Conservation (phyloP, 2,113 vertebrate genomes). For the Anarhynchus alexandrinus region DNA sequence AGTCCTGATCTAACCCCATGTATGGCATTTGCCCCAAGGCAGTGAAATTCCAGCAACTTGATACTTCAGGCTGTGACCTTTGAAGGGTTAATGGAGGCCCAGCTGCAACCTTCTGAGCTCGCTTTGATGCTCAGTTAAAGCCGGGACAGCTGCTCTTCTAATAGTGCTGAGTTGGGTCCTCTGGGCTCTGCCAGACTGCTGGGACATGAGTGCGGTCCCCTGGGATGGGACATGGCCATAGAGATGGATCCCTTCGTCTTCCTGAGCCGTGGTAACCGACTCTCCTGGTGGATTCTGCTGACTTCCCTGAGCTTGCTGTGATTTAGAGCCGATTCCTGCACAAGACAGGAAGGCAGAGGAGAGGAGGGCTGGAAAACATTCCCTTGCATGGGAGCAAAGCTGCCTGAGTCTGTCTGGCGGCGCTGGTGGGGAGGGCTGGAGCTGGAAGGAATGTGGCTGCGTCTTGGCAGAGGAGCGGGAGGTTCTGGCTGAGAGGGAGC, state of each 20-base stretch:
- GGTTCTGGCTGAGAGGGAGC: slow-evolving; percentile 76
- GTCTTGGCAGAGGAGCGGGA: neutral
- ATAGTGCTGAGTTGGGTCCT: neutral
- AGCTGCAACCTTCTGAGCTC: neutral
- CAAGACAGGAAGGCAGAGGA: neutral
- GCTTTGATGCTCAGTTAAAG: neutral
- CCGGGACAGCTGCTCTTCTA: neutral
- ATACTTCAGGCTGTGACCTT: neutral
- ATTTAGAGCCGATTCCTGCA: neutral
- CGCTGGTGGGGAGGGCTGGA: neutral
- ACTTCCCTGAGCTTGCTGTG: neutral
- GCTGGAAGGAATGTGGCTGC: neutral
- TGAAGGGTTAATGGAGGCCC: slow-evolving; percentile 9
- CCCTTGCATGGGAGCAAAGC: neutral
- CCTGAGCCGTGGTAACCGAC: rapidly evolving
- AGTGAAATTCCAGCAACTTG: slow-evolving; percentile 34
- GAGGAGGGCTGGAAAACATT: neutral
- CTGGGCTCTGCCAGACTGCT: neutral
- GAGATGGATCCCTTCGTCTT: neutral
- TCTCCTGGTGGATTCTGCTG: neutral
- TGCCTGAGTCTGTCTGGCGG: rapidly evolving
- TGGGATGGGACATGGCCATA: neutral
- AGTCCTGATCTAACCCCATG: slow-evolving; percentile 31
- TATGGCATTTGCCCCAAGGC: slow-evolving; percentile 12
- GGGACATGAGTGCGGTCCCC: rapidly evolving